These are phyloP conservation scores for Eucidaris tribuloides DNA, from an alignment of 35 echinoderm and acorn worm genomes.

Conservation along the genomic window DNA sequence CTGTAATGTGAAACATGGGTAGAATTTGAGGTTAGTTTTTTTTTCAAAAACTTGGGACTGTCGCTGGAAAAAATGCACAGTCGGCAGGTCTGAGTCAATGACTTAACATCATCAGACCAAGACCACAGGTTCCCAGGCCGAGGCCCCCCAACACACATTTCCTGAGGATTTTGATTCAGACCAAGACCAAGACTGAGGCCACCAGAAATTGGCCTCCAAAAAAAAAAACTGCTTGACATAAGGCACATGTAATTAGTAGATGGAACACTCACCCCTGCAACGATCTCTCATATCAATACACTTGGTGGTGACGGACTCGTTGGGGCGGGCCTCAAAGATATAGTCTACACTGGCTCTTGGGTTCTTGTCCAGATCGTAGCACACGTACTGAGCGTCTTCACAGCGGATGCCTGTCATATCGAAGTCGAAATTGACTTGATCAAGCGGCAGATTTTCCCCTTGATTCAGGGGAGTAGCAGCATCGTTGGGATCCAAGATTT, in stretches of 20 bases:
- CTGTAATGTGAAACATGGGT: too few species aligned
- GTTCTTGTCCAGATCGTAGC: slow-evolving; percentile 75
- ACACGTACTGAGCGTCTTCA: slow-evolving; percentile 51
- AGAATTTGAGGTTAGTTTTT: too few species aligned
- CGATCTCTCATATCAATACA: slow-evolving; percentile 22
- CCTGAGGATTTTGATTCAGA: not conserved
- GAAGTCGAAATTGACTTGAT: slow-evolving; percentile 12
- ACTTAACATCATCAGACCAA: not conserved
- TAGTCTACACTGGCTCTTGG: slow-evolving; percentile 53
- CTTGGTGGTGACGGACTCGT: slow-evolving; percentile 48
- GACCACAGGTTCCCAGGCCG: not conserved
- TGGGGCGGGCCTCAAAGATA: slow-evolving; percentile 47
- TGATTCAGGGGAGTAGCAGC: slow-evolving; percentile 36
- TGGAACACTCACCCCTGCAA: slow-evolving; percentile 33
- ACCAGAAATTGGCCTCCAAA: not conserved
- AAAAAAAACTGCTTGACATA: not conserved
- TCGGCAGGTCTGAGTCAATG: not conserved
- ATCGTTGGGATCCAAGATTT: slow-evolving; percentile 65
- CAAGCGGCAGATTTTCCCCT: slow-evolving; percentile 28
- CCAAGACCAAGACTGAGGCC: slow-evolving; percentile 19
- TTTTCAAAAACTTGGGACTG: too few species aligned
- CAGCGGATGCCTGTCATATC: slow-evolving; percentile 60
- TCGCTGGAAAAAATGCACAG: too few species aligned
- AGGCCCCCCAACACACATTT: not conserved
- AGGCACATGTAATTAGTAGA: not conserved